Conservation (phyloP, 2,888 invertebrate genomes). For the Smittia sp. region DNA sequence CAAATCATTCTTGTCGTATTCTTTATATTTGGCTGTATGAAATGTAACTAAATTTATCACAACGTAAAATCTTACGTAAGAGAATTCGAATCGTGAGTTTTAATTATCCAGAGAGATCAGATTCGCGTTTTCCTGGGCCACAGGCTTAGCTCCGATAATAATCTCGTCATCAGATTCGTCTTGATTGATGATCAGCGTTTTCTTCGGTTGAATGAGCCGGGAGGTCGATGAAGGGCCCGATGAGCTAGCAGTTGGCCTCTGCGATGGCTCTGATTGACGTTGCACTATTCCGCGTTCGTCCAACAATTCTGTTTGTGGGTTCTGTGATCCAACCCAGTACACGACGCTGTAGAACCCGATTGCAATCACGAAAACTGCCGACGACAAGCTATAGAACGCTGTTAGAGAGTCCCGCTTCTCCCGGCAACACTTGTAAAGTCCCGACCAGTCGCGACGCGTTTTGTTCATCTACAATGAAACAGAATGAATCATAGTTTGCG, state of each 20-base stretch:
- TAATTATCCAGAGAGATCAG: too few species aligned
- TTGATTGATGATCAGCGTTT: neutral
- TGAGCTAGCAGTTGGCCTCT: neutral
- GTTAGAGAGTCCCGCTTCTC: conserved; percentile 26
- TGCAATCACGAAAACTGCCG: conserved; percentile 3
- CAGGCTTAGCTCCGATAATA: too few species aligned
- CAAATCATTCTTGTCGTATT: too few species aligned
- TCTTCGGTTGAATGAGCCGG: neutral
- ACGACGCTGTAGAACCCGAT: neutral
- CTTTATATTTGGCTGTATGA: too few species aligned
- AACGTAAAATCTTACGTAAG: too few species aligned
- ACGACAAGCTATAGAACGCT: conserved; percentile 18
- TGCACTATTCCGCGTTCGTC: neutral
- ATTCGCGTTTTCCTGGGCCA: too few species aligned
- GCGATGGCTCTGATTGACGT: too few species aligned
- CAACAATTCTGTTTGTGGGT: neutral
- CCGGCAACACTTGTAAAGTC: conserved; percentile 24
- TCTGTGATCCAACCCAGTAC: neutral
- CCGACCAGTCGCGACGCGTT: conserved; percentile 20
- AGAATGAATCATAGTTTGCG: neutral
- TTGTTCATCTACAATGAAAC: conserved; percentile 23
- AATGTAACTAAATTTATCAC: too few species aligned
- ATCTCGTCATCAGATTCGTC: neutral
- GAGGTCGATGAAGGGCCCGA: neutral
- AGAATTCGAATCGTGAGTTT: too few species aligned